phyloP scores from a whole-genome alignment of 2,113 vertebrate genomes.

The Protobothrops flavoviridis region DNA sequence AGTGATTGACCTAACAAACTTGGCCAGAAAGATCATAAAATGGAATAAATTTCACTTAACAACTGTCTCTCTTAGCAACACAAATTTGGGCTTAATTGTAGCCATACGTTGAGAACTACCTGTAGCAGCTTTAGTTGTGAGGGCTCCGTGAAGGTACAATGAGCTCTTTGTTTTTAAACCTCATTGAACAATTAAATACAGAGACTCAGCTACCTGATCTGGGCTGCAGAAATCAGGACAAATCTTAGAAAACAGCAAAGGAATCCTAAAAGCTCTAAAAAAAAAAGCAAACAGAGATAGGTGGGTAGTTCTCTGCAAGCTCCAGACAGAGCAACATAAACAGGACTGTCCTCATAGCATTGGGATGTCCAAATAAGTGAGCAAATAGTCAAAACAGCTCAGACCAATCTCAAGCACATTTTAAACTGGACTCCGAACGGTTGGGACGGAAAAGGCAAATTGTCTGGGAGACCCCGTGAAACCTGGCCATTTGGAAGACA shows the following conservation, averaged over 20 bases:
- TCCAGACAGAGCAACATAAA: neutral
- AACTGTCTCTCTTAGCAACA: neutral
- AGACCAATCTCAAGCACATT: neutral
- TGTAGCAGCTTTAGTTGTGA: neutral
- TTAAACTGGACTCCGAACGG: neutral
- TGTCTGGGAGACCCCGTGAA: neutral
- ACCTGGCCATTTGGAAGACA: neutral
- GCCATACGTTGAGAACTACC: neutral
- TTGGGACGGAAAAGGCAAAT: neutral
- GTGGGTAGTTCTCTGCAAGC: neutral
- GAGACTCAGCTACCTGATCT: neutral
- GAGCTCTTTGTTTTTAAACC: neutral
- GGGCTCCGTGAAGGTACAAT: neutral
- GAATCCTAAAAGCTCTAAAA: neutral
- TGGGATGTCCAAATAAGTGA: neutral
- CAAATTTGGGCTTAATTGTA: neutral
- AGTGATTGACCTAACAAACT: neutral
- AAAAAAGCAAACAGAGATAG: neutral
- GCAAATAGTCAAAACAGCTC: neutral
- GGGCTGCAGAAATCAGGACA: neutral
- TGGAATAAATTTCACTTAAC: neutral
- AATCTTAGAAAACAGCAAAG: neutral
- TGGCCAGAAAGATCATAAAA: neutral
- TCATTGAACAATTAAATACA: neutral
- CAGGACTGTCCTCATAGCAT: neutral